Base-by-base conservation (phyloP, 2,113 vertebrate genomes). In the Podarcis muralis region DNA sequence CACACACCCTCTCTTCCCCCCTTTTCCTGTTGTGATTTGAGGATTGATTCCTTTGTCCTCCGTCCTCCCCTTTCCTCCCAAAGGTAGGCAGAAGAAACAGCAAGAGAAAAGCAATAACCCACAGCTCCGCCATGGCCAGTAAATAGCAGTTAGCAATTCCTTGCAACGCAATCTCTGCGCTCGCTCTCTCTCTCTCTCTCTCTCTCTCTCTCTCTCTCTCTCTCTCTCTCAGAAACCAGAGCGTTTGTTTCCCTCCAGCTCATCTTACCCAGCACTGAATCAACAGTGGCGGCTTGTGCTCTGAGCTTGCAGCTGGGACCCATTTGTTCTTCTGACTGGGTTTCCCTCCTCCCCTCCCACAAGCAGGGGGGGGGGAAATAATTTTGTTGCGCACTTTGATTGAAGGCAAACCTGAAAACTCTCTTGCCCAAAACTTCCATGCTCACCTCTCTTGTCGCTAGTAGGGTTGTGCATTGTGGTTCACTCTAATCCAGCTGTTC, bases 131-230 rank as follows among this genome's bases (percentile, higher is more conserved):
- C 13, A 12, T 25, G 12, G 16, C 32, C 9, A 2, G 7, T 6
- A 81, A 4, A 6, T 12, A 37, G n/a, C 32, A 40, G 3, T 22
- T 15, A 48, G 53, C 27, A 16, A 2, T 68, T 83, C 27, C 43
- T 48, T 83, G 88, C 87, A 87, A 91, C 57, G 71, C 80, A 88
- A 90, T 89, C 89, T 83, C n/a, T 0, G 59, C 59, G 4, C 48
- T 85, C 59, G 4, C 48, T 85, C 12, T 11, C 27, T 75, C 79
- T 91, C 35, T 37, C 35, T 35, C 35, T 35, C 35, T 35, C 35
- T 35, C 35, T 35, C 35, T 35, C 35, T 35, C 35, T 35, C 35
- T 35, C 35, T 35, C 35, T 35, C 35, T 35, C 35, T 35, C 35
- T 37, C 35, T 37, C 35, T 74, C 84, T 48, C 9, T 48, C 48